Conservation (phyloP, 1,140 invertebrate genomes). For the Bombus affinis region DNA sequence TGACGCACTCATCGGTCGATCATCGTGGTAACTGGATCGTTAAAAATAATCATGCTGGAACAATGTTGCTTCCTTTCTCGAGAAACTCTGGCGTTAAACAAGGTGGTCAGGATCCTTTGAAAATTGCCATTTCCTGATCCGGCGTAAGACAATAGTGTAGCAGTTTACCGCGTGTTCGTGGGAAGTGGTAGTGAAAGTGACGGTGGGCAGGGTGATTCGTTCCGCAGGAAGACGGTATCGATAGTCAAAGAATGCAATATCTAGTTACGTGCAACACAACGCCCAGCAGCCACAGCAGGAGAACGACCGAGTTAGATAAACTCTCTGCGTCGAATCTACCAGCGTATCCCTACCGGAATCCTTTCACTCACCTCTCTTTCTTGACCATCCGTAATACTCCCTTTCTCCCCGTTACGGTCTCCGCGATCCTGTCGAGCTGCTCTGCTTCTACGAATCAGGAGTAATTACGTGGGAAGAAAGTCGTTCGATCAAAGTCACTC, state of each 20-base stretch:
- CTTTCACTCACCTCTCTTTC: constrained; percentile 68
- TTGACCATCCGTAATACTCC: constrained; percentile 34
- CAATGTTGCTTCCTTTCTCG: neutral
- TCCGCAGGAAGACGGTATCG: constrained; percentile 27
- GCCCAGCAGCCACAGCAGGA: neutral
- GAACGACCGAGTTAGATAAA: constrained; percentile 22
- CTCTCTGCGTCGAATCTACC: constrained; percentile 31
- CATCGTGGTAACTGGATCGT: constrained; percentile 17
- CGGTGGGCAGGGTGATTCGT: constrained; percentile 14
- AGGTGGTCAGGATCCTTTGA: neutral
- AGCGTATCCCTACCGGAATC: constrained; percentile 35
- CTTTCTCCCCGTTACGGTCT: constrained; percentile 3
- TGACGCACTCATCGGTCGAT: constrained; percentile 26
- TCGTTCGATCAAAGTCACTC: constrained; percentile 64
- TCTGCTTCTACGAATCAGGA: constrained; percentile 23
- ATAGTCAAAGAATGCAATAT: constrained; percentile 60
- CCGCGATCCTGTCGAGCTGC: neutral
- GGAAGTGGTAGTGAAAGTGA: constrained; percentile 72
- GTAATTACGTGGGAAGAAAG: constrained; percentile 58
- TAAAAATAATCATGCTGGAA: neutral
- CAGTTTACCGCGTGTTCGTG: too few relatives aligned
- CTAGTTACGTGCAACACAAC: constrained; percentile 68
- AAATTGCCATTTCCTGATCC: neutral
- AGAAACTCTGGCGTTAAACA: neutral
- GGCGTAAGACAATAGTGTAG: constrained; percentile 52